Evolutionary conservation across 2,888 invertebrate species (phyloP).

Genomic region (Adelphocoris suturalis): DNA sequence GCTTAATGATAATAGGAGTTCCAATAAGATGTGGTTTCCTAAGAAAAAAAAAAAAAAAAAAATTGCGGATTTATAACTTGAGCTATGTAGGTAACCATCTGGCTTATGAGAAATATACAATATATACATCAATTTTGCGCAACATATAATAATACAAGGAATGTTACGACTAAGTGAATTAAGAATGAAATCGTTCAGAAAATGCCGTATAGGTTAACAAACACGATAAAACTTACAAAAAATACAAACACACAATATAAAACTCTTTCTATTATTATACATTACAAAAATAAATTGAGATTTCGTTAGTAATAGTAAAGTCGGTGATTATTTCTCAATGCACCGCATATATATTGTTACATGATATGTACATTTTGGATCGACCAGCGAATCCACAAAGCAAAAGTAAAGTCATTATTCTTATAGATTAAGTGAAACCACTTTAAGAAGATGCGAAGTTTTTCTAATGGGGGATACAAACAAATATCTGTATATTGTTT

Average conservation of each 20-base stretch:
- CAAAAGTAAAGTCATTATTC: neutral
- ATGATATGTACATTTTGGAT: neutral
- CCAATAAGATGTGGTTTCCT: neutral
- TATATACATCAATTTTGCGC: neutral
- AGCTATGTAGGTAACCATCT: neutral
- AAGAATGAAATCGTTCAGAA: neutral
- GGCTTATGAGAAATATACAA: neutral
- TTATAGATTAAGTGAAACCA: neutral
- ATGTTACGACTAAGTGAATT: neutral
- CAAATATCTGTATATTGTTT: no score
- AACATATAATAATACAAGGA: neutral
- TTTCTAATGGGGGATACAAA: no score
- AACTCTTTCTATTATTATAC: neutral
- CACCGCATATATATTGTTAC: neutral
- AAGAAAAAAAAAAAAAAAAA: neutral
- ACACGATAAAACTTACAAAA: neutral
- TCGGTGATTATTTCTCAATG: neutral
- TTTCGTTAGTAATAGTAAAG: neutral
- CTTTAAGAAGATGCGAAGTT: no score
- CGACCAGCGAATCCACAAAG: conserved; percentile 10
- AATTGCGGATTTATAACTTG: neutral
- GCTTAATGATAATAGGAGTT: conserved; percentile 1
- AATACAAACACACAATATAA: neutral
- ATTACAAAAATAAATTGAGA: neutral
- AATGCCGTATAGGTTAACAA: neutral